Percentiles rank a stretch among this genome's conserved stretches.
These are phyloP conservation scores for Pempheris klunzingeri DNA, from an alignment of 2,797 vertebrate genomes.

Conservation along the genomic window DNA sequence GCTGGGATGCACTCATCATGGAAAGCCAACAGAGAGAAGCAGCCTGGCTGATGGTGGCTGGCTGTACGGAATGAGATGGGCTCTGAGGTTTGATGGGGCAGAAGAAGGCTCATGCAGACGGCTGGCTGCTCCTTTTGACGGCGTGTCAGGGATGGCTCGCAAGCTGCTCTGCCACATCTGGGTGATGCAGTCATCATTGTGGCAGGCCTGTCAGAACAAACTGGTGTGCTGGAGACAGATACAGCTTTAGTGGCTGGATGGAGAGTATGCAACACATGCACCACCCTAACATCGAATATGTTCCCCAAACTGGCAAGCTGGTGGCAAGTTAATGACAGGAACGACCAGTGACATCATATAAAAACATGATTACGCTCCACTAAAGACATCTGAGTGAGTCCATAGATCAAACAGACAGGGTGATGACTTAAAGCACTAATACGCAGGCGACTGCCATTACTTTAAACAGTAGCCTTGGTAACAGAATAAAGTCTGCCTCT, in stretches of 20 bases:
- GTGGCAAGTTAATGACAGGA: slow-evolving; percentile 87
- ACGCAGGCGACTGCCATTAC: slow-evolving; percentile 50
- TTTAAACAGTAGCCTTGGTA: slow-evolving; percentile 50
- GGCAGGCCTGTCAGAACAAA: slow-evolving; percentile 94
- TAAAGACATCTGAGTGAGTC: slow-evolving; percentile 72
- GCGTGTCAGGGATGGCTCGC: slow-evolving; percentile 90
- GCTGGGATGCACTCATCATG: slow-evolving; percentile 27
- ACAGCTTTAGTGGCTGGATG: slow-evolving; percentile 87
- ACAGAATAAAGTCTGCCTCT: slow-evolving; percentile 40
- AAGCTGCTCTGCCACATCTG: slow-evolving; percentile 89
- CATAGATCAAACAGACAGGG: slow-evolving; percentile 73
- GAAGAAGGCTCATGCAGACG: slow-evolving; percentile 86
- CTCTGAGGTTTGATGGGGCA: slow-evolving; percentile 88
- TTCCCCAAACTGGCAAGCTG: slow-evolving; percentile 93
- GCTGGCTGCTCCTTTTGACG: slow-evolving; percentile 94
- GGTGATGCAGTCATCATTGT: slow-evolving; percentile 92
- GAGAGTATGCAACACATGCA: slow-evolving; percentile 92
- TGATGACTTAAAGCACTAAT: slow-evolving; percentile 58
- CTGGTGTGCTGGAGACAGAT: slow-evolving; percentile 87
- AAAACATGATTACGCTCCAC: slow-evolving; percentile 76
- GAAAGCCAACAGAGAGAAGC: slow-evolving; percentile 46
- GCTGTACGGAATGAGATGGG: slow-evolving; percentile 64
- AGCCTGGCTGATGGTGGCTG: slow-evolving; percentile 52
- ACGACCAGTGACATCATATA: slow-evolving; percentile 81
- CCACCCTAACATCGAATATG: slow-evolving; percentile 93